phyloP scores from a whole-genome alignment of 2,113 vertebrate genomes.

The Ptyas mucosa region DNA sequence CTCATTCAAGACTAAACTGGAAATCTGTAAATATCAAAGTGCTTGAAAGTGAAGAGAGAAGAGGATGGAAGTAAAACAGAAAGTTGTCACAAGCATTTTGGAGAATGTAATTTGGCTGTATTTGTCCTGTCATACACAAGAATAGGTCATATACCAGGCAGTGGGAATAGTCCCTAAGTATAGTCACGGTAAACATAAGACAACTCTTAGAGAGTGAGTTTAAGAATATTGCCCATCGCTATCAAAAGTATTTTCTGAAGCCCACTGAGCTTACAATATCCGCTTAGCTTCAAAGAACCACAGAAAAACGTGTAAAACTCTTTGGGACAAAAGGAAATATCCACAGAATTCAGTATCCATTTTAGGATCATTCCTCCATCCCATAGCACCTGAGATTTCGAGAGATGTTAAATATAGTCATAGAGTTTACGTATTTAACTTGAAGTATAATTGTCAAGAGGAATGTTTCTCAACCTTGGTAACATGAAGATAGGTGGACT shows the following conservation, averaged over 20 bases:
- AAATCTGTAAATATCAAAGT: conserved; percentile 39
- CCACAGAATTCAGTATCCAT: not conserved
- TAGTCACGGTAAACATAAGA: not conserved
- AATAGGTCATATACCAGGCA: not conserved
- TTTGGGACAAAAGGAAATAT: not conserved
- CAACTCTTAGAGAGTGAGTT: not conserved
- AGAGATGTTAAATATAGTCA: not conserved
- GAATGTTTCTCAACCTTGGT: not conserved
- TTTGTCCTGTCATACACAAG: not conserved
- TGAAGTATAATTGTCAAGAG: not conserved
- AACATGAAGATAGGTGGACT: not conserved
- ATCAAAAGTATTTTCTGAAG: not conserved
- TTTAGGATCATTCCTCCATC: not conserved
- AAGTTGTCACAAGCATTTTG: not conserved
- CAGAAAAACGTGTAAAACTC: not conserved
- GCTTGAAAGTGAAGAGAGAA: not conserved
- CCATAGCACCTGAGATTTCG: not conserved
- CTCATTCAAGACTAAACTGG: not conserved
- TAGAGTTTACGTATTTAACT: not conserved
- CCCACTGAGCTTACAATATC: not conserved
- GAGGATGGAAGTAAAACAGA: not conserved
- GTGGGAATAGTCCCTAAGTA: not conserved
- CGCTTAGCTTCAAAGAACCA: not conserved
- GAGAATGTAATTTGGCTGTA: not conserved
- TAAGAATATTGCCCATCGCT: not conserved